Evolutionary conservation across 2,888 invertebrate species (phyloP).

Genomic region (Cyaniris semiargus): DNA sequence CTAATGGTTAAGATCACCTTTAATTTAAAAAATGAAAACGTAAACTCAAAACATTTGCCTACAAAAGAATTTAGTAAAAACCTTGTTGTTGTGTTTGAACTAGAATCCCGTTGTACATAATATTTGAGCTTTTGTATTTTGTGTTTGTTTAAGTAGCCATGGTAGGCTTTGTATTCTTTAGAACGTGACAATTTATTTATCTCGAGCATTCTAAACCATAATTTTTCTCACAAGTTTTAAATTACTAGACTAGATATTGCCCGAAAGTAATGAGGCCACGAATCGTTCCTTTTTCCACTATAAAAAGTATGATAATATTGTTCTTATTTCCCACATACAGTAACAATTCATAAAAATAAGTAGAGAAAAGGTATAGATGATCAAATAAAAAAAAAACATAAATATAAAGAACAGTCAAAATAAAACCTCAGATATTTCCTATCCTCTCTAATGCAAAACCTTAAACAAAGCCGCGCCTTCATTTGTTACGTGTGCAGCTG

Average conservation of each 20-base stretch:
- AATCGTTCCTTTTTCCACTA: neutral
- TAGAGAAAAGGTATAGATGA: too few relatives aligned
- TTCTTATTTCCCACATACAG: neutral
- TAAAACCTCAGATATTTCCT: neutral
- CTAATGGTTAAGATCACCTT: too few relatives aligned
- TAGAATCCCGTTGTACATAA: neutral
- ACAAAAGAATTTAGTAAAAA: neutral
- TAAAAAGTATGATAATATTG: neutral
- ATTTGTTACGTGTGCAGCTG: constrained; percentile 22
- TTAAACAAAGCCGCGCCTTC: constrained; percentile 8
- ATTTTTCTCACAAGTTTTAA: neutral
- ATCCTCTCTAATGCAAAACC: neutral
- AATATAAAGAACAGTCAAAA: neutral
- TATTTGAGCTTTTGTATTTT: constrained; percentile 4
- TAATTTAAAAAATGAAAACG: neutral
- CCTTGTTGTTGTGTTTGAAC: neutral
- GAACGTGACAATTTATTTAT: neutral
- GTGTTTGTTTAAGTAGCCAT: neutral
- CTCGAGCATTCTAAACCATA: neutral
- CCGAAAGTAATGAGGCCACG: neutral
- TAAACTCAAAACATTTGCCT: neutral
- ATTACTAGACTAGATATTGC: neutral
- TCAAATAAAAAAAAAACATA: neutral
- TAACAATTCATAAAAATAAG: neutral
- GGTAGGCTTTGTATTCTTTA: neutral